Conservation (phyloP, 2,888 invertebrate genomes). For the Drosophila austrosaltans region DNA sequence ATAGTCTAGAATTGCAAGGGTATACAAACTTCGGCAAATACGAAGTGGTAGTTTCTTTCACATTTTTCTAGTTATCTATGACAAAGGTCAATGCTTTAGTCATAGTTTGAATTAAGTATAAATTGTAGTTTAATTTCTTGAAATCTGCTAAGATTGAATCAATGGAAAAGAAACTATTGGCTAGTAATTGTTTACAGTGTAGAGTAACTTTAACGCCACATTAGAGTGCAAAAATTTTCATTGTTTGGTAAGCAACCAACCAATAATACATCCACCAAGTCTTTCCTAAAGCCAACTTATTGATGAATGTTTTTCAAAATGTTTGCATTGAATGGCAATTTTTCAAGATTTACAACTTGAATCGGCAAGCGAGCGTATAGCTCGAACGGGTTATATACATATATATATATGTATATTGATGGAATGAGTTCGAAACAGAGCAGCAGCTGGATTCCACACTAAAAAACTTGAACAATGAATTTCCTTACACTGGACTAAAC, state of each 20-base stretch:
- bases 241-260: slow-evolving; percentile 42
- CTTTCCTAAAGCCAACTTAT: slow-evolving; percentile 51
- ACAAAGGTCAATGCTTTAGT: too few species aligned
- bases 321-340: slow-evolving; percentile 78
- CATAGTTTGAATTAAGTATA: too few species aligned
- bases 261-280: slow-evolving; percentile 46
- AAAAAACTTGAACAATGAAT: slow-evolving; percentile 51
- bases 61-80: too few species aligned
- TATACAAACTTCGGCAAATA: too few species aligned
- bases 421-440: slow-evolving; percentile 6
- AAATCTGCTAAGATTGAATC: too few species aligned
- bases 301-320: slow-evolving; percentile 73
- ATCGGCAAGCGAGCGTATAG: slow-evolving; percentile 38
- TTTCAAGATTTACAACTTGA: slow-evolving; percentile 79
- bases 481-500: slow-evolving; percentile 32
- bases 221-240: slow-evolving; percentile 33
- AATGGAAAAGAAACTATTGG: too few species aligned
- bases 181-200: slow-evolving; percentile 17
- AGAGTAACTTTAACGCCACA: slow-evolving; percentile 5
- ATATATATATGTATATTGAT: not conserved
- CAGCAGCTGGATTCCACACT: slow-evolving; percentile 28
- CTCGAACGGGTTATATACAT: slow-evolving; percentile 7
- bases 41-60: too few species aligned
- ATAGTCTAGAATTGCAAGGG: too few species aligned
- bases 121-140: too few species aligned